Base-by-base conservation (phyloP, 2,888 invertebrate genomes). In the Syritta pipiens region DNA sequence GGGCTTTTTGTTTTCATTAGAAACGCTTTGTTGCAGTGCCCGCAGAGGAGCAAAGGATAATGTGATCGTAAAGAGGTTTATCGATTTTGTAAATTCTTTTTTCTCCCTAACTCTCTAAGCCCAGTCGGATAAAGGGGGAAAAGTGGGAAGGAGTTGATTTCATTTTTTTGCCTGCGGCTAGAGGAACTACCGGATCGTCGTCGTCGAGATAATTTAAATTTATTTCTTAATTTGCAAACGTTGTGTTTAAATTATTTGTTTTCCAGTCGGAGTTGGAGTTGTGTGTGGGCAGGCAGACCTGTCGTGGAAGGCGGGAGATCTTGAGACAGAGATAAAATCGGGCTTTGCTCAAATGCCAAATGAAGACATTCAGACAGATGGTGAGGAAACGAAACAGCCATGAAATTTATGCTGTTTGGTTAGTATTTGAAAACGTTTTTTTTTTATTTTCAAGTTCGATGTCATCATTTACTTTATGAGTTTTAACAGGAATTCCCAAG, bases 151-250 rank as follows among this genome's bases (percentile, higher is more conserved):
- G n/a, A n/a, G n/a, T n/a, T n/a, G n/a, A n/a, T n/a, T 17, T 14
- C 19, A 9, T 35, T 10, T 17, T 12, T 9, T 5, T 42, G 42
- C 17, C 14, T 10, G 0, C 12, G 17, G 24, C 32, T 1, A 5
- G 37, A 30, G 6, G 9, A 40, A 12, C 1, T 12, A 9, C 10
- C 17, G 30, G 49, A 68, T 60, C 46, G 28, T 42, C 46, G 28
- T 42, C 57, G 14, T 37, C 32, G 12, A 69, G 69, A 60, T 68
- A 51, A 51, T 40, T 59, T 30, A 59, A 42, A 68, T 69, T 59
- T 60, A 69, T 60, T 42, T 51, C 69, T 60, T 60, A 69, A 60
- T 69, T 69, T 68, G 14, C 28, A 22, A 24, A 35, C 19, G 1
- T 26, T 57, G 17, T 22, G 46, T 57, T 49, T 4, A 51, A 51